Evolutionary conservation across 2,888 invertebrate species (phyloP), one percentile per base, ranked within the genome.

Genomic region (Entomobrya multifasciata): DNA sequence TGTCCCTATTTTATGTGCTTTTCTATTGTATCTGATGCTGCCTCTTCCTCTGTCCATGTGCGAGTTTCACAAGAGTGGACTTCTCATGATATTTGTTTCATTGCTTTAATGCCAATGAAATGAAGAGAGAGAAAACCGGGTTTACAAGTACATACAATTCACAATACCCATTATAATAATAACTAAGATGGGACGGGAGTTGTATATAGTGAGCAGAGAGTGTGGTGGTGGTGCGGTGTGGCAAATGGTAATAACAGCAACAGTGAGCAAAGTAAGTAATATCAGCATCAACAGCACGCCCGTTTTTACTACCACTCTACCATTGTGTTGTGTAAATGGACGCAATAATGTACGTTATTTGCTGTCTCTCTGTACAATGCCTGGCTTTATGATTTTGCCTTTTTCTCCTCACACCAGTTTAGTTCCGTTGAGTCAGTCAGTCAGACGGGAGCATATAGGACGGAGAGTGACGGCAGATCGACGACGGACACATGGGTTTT

Each of bases 61-160:
- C 36, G 55, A 25, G 44, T 36, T 27, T 57, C 47, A 36, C 20
- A 55, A 52, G 62, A 76, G 84, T 84, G 84, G 84, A 84, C 82
- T 41, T 83, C 62, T 84, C 84, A 77, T 76, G 77, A 84, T 77
- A 67, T 84, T 77, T 77, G 65, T 67, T 77, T 52, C 84, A 67
- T 57, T 77, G 60, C 77, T 57, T 60, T 74, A 30, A 55, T 74
- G 74, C 55, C 55, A 55, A 55, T 52, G 52, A 36, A 74, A 74
- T 52, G 74, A 52, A 36, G 47, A 74, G n/a, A 41, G 22, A 74
- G 74, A 74, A 55, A 74, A 30, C 52, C 72, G 49, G 72, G 47
- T 72, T 76, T 65, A 74, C 76, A 36, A 36, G 67, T 77, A 47
- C 67, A 77, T 74, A 55, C 74, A 52, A 72, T 72, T 44, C 72